These are phyloP conservation scores for Chelonia mydas DNA, from an alignment of 2,797 vertebrate genomes.

Conservation along the genomic window DNA sequence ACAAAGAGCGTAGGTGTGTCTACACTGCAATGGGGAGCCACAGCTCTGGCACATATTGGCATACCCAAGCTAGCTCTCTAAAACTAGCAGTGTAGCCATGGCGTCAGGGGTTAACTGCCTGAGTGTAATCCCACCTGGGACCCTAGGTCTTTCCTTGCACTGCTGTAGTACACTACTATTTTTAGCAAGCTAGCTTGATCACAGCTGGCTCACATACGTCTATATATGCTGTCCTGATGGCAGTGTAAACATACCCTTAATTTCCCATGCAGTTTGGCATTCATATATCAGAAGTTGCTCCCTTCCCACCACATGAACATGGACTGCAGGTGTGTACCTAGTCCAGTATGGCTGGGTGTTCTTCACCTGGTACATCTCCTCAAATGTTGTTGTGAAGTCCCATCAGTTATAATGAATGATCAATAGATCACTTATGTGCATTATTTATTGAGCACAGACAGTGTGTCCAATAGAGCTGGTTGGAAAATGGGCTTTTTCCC, in stretches of 20 bases:
- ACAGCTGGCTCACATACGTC: too few species aligned
- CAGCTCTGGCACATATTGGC: background rate
- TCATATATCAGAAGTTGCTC: background rate
- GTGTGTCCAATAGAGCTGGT: background rate
- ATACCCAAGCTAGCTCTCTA: background rate
- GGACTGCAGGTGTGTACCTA: background rate
- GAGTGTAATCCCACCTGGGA: background rate
- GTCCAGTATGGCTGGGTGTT: background rate
- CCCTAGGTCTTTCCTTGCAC: background rate
- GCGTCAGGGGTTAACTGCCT: background rate
- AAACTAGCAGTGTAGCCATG: background rate
- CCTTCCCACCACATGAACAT: too few species aligned
- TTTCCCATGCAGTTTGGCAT: background rate
- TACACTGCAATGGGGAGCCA: background rate
- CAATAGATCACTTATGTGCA: background rate
- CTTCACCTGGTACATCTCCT: background rate
- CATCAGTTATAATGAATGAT: background rate
- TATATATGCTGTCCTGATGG: too few species aligned
- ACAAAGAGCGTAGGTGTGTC: background rate
- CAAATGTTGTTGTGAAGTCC: background rate
- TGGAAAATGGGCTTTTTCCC: background rate
- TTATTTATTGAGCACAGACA: background rate
- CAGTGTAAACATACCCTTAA: too few species aligned
- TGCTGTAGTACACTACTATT: too few species aligned
- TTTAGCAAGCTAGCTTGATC: too few species aligned